Percentiles rank a stretch among this genome's conserved stretches.
Conservation (phyloP, 2,113 vertebrate species). For the Echinops telfairi region DNA sequence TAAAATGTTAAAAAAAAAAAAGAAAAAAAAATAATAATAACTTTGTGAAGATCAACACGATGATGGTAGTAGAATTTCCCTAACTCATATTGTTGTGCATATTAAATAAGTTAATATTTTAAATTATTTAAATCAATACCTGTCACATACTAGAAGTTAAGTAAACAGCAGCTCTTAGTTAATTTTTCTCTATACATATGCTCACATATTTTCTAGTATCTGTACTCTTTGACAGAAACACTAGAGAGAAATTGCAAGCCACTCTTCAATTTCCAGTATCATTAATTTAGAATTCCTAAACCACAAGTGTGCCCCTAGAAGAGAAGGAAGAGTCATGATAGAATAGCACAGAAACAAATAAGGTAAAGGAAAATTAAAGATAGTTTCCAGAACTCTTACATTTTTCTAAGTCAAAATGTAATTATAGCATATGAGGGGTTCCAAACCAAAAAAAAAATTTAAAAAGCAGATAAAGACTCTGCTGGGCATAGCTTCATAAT, state of each 20-base stretch:
- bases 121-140: not conserved
- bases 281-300: not conserved
- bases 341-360: not conserved
- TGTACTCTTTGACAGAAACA: not conserved
- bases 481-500: too few species aligned
- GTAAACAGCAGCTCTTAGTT: not conserved
- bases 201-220: too few species aligned
- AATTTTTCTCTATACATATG: not conserved
- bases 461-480: too few species aligned
- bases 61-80: not conserved
- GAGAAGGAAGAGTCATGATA: not conserved
- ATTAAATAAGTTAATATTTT: not conserved
- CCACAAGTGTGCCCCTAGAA: not conserved
- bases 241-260: not conserved
- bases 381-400: not conserved
- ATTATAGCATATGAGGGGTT: too few species aligned
- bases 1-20: too few species aligned
- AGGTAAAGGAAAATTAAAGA: not conserved
- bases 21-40: too few species aligned
- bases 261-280: not conserved
- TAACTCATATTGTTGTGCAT: not conserved
- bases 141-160: not conserved
- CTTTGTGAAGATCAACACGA: too few species aligned
- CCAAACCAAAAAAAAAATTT: too few species aligned
- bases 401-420: not conserved